Evolutionary conservation across 1,140 invertebrate species (phyloP), one percentile per base, ranked within the genome.

Genomic region (Neodiprion lecontei): DNA sequence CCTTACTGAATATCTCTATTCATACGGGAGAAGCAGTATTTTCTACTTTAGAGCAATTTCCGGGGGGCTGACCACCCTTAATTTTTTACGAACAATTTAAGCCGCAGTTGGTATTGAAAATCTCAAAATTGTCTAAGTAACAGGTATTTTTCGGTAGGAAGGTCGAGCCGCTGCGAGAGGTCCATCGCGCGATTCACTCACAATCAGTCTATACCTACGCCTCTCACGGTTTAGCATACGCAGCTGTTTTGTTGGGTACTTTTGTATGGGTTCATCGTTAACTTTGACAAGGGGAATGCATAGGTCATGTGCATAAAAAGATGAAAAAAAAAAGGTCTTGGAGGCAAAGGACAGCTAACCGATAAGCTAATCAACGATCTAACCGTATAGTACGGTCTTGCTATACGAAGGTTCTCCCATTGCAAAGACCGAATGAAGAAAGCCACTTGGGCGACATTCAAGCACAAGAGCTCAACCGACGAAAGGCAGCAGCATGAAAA

Each of bases 221-320:
- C 9, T 21, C 68, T 28, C 68, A 12, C 68, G 68, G 68, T n/a
- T 69, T 69, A 7, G 68, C 68, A 21, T 9, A 69, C 7, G 68
- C 68, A 69, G 21, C 14, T 69, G 68, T 69, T 7, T 7, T 69
- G 8, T 69, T 69, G 68, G 40, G 68, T 69, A 5, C 68, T 69
- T 69, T 28, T 17, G 0, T 21, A 1, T 69, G 21, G 10, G 14
- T 69, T 21, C 14, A 28, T n/a, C 68, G 21, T 17, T 69, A 10
- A 69, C 21, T 69, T 21, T 69, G 68, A 21, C 17, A 28, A 3
- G 72, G 72, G 72, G 78, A 80, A 74, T 80, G 77, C 67, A 66
- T 82, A 50, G 76, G 78, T 1, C 81, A 82, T 70, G 75, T 80
- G 2, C 74, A 81, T 53, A 81, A 82, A 67, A 75, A 78, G 70